Evolutionary conservation across 2,888 invertebrate species (phyloP).

Genomic region (Drosophila setosimentum): DNA sequence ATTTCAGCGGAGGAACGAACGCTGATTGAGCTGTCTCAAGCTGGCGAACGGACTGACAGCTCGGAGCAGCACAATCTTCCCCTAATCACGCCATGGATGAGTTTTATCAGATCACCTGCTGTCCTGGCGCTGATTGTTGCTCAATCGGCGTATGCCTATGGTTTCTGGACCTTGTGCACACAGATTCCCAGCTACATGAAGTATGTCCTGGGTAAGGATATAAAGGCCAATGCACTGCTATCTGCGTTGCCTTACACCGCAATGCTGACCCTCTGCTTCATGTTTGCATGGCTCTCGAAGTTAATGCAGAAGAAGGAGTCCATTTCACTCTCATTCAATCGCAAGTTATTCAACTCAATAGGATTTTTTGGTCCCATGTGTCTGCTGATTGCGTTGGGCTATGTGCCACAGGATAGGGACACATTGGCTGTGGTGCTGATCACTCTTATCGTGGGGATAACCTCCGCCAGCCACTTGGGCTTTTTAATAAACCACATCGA

Average conservation of each 20-base stretch:
- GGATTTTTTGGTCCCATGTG: constrained; percentile 86
- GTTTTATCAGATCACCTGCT: constrained; percentile 87
- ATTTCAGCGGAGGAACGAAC: constrained; percentile 88
- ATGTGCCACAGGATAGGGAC: constrained; percentile 82
- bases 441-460: constrained; percentile 87
- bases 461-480: constrained; percentile 88
- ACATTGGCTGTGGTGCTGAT: constrained; percentile 86
- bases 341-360: constrained; percentile 84
- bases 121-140: constrained; percentile 88
- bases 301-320: constrained; percentile 78
- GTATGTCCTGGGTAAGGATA: constrained; percentile 89
- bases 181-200: constrained; percentile 90
- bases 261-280: constrained; percentile 86
- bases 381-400: constrained; percentile 86
- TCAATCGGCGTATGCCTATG: constrained; percentile 87
- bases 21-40: constrained; percentile 88
- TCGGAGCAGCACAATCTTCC: constrained; percentile 74
- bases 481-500: constrained; percentile 89
- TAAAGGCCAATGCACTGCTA: constrained; percentile 87
- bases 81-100: constrained; percentile 87
- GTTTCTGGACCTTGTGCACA: constrained; percentile 90
- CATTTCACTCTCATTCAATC: constrained; percentile 83
- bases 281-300: constrained; percentile 87
- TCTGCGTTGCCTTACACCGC: constrained; percentile 87
- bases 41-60: constrained; percentile 53